A percentile compares a stretch with the other conserved stretches of the same genome.
phyloP scores from a whole-genome alignment of 2,888 invertebrate genomes.

The Drosophila koepferae region DNA sequence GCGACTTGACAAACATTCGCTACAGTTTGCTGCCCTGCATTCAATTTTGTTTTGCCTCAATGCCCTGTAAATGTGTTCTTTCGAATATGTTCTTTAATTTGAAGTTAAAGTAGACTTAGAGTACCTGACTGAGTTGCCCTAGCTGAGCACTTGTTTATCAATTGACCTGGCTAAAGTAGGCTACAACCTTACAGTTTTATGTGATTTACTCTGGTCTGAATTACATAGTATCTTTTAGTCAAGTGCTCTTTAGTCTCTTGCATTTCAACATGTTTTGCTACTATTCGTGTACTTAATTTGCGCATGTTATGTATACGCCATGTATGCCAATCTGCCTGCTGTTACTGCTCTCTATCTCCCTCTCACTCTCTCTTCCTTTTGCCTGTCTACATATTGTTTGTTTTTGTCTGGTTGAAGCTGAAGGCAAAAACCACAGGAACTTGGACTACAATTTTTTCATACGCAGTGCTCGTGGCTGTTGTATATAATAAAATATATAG shows the following conservation, averaged over 20 bases:
- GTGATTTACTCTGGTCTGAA: not conserved
- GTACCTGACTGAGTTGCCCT: not conserved
- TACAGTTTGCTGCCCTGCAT: slow-evolving; percentile 22
- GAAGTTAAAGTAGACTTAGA: not conserved
- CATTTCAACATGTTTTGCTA: slow-evolving; percentile 3
- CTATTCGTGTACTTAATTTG: slow-evolving; percentile 44
- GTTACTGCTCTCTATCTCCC: not conserved
- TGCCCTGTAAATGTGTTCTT: not conserved
- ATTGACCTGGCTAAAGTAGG: not conserved
- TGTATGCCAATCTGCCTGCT: slow-evolving; percentile 39
- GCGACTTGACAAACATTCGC: slow-evolving; percentile 24
- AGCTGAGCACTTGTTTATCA: not conserved
- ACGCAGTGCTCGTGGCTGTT: slow-evolving; percentile 20
- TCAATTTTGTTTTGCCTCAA: slow-evolving; percentile 17
- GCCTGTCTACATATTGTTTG: slow-evolving; percentile 5
- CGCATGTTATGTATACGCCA: slow-evolving; percentile 64
- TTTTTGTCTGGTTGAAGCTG: slow-evolving; percentile 15
- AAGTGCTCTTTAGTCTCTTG: not conserved
- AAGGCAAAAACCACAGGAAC: slow-evolving; percentile 34
- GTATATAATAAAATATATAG: slow-evolving; percentile 43
- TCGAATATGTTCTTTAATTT: not conserved
- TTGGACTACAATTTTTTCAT: slow-evolving; percentile 24
- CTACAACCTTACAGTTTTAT: not conserved
- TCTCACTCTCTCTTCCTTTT: not conserved
- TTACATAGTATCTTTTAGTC: slow-evolving; percentile 8